Conservation (phyloP, 2,113 vertebrate genomes). For the Chrysemys picta region DNA sequence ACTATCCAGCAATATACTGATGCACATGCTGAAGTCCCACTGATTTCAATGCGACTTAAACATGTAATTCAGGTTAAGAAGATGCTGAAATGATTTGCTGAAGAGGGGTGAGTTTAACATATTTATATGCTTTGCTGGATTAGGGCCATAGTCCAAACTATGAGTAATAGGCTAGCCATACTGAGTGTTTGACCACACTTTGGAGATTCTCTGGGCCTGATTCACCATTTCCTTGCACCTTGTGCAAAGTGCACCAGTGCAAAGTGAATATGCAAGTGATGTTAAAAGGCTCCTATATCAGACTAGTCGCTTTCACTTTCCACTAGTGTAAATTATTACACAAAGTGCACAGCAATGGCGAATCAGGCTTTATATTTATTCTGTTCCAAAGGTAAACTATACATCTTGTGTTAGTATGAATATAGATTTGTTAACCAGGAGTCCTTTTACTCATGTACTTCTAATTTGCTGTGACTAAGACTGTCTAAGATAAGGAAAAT, state of each 20-base stretch:
- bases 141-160: neutral
- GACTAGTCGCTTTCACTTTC: neutral
- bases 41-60: neutral
- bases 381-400: neutral
- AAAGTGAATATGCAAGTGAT: neutral
- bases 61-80: neutral
- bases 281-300: neutral
- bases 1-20: neutral
- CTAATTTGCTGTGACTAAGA: neutral
- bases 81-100: neutral
- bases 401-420: neutral
- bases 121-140: neutral
- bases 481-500: neutral
- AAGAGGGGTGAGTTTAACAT: neutral
- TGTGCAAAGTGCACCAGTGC: neutral
- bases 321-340: neutral
- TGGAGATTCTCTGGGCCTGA: neutral
- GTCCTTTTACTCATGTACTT: neutral
- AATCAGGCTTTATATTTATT: neutral
- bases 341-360: neutral
- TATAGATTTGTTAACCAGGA: neutral
- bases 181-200: neutral
- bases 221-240: neutral
- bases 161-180: neutral
- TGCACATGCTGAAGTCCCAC: neutral